Base-by-base conservation (phyloP, 2,113 vertebrate species). In the Cyprinus carpio region DNA sequence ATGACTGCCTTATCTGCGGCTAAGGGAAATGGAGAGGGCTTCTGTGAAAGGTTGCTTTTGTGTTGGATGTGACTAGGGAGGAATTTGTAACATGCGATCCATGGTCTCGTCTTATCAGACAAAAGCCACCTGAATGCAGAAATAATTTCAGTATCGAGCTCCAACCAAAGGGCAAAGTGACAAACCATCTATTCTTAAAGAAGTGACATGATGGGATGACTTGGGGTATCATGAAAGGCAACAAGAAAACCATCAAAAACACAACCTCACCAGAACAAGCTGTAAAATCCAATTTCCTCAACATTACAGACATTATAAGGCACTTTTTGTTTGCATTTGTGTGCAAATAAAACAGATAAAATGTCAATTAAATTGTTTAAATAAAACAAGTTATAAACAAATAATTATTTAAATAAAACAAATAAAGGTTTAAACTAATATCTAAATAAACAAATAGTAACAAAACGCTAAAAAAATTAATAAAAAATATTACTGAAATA, bases 1-100 rank as follows among this genome's bases (percentile, higher is more conserved):
- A 75, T 76, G 27, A 18, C 76, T 72, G 87, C 58, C 82, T 86
- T 84, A 84, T 88, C 85, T 86, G n/a, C 9, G 13, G 27, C 20
- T 46, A 56, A n/a, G 31, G 64, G 74, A 79, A 67, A 65, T 37
- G 58, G 78, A 69, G 71, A 83, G 72, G 71, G 27, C 13, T 71
- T 34, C 12, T 37, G 23, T 74, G 75, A 56, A 54, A 78, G 65
- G 83, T 23, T 62, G 80, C 64, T 74, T 78, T 82, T 79, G 64
- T 62, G 62, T 62, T 31, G 64, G 34, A 51, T 67, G 80, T 31
- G 64, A 67, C 29, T 6, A 23, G 65, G 43, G 72, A 75, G 16
- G 11, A 58, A 82, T 81, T 60, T 71, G 62, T 49, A 56, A 78
- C 29, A 75, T 65, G 49, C 43, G 20, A 31, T 83, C 67, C 74